Conservation (phyloP, 2,113 vertebrate species). For the Ariopsis seemanni region DNA sequence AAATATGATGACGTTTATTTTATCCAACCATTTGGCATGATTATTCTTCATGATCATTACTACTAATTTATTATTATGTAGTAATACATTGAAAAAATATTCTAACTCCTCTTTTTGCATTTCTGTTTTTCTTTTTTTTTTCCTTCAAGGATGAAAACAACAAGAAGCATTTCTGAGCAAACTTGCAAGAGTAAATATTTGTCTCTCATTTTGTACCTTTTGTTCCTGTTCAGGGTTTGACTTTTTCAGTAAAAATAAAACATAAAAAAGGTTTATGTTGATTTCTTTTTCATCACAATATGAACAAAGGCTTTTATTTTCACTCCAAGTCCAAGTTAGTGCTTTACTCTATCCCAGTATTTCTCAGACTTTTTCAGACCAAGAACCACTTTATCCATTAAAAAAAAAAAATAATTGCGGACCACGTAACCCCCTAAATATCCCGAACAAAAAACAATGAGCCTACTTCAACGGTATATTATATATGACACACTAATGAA, state of each 20-base stretch:
- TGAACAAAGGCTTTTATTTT: neutral
- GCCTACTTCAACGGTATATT: too few species aligned
- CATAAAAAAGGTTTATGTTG: neutral
- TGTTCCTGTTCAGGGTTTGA: neutral
- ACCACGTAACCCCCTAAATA: too few species aligned
- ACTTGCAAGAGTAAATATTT: neutral
- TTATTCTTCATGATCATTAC: neutral
- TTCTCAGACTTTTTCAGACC: too few species aligned
- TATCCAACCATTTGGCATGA: neutral
- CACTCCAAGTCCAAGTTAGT: neutral
- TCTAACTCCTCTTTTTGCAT: neutral
- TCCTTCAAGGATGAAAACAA: slow-evolving; percentile 62
- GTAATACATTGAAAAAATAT: neutral
- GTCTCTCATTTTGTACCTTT: neutral
- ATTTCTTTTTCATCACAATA: neutral
- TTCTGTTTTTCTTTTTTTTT: slow-evolving; percentile 36
- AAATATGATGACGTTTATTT: neutral
- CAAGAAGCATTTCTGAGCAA: slow-evolving; percentile 45
- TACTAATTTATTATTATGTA: neutral
- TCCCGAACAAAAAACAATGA: too few species aligned
- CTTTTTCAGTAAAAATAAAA: neutral
- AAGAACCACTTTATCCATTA: too few species aligned
- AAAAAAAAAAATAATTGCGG: too few species aligned
- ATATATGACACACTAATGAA: too few species aligned
- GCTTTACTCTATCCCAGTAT: neutral